Percentiles rank a stretch among this genome's conserved stretches.
These are phyloP conservation scores for Mus pahari DNA, from an alignment of 2,113 vertebrate species.

Conservation along the genomic window DNA sequence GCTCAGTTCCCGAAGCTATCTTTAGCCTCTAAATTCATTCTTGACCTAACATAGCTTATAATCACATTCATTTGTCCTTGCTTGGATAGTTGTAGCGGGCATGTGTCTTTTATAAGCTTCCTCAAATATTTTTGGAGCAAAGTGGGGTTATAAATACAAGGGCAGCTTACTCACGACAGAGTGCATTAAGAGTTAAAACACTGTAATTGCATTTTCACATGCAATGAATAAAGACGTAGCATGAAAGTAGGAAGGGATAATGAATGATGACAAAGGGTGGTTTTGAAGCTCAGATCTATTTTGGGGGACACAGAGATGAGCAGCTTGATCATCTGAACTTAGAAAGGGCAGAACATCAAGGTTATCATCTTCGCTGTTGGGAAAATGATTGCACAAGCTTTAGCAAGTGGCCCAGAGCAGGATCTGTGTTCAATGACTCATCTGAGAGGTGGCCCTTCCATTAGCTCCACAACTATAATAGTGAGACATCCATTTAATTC, in stretches of 20 bases:
- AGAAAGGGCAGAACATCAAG: conserved; percentile 70
- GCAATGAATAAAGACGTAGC: conserved; percentile 37
- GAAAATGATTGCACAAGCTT: conserved; percentile 70
- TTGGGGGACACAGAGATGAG: conserved; percentile 51
- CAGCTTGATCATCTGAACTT: conserved; percentile 68
- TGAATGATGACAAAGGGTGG: conserved; percentile 55
- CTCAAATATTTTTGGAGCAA: conserved; percentile 61
- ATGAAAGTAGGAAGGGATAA: neutral
- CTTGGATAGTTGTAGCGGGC: conserved; percentile 46
- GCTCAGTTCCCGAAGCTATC: conserved; percentile 70
- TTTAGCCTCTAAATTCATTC: conserved; percentile 72
- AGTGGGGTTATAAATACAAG: conserved; percentile 63
- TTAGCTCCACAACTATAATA: conserved; percentile 69
- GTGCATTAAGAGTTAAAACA: conserved; percentile 62
- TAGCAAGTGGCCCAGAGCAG: conserved; percentile 56
- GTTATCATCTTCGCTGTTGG: conserved; percentile 63
- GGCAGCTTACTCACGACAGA: conserved; percentile 53
- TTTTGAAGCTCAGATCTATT: conserved; percentile 67
- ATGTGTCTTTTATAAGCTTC: conserved; percentile 64
- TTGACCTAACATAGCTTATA: conserved; percentile 64
- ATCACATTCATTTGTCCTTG: conserved; percentile 74
- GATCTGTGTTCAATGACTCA: conserved; percentile 72
- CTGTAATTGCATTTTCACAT: conserved; percentile 23
- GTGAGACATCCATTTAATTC: conserved; percentile 67
- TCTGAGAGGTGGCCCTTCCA: conserved; percentile 66